Percentiles rank a stretch among this genome's conserved stretches.
Conservation (phyloP, 2,888 invertebrate species). For the Agapetus fuscipes region DNA sequence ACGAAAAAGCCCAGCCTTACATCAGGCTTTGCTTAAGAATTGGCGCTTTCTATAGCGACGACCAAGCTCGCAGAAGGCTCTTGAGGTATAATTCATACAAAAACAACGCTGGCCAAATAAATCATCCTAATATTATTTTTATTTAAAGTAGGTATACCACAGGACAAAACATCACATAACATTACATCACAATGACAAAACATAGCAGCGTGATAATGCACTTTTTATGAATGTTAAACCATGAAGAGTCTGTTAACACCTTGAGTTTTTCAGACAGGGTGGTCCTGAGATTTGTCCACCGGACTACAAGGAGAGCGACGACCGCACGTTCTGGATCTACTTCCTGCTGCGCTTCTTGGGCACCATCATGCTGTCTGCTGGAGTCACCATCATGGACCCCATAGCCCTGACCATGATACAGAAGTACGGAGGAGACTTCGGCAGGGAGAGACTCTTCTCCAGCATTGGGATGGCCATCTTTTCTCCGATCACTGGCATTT, state of each 20-base stretch:
- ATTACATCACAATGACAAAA: neutral
- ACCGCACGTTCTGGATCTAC: constrained; percentile 74
- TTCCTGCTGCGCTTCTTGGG: constrained; percentile 70
- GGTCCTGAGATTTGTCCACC: constrained; percentile 72
- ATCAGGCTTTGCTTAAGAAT: no score
- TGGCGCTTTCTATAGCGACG: no score
- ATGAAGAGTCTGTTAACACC: no score
- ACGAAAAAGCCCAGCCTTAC: no score
- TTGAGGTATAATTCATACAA: no score
- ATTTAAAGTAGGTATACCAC: no score
- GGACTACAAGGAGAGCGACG: constrained; percentile 68
- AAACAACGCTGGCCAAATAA: no score
- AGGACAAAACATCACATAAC: no score
- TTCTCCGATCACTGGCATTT: constrained; percentile 67
- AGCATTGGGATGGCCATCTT: constrained; percentile 77
- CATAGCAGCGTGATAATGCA: neutral
- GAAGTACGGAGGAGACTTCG: constrained; percentile 73
- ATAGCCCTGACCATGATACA: constrained; percentile 80
- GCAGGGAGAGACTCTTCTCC: constrained; percentile 68
- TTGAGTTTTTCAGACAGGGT: constrained; percentile 54
- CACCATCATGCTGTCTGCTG: constrained; percentile 71
- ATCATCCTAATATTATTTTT: no score
- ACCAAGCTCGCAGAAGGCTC: no score
- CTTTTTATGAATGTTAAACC: neutral
- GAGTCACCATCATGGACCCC: constrained; percentile 84